Base-by-base conservation (phyloP, 1,140 invertebrate species). In the Mamestra configurata region DNA sequence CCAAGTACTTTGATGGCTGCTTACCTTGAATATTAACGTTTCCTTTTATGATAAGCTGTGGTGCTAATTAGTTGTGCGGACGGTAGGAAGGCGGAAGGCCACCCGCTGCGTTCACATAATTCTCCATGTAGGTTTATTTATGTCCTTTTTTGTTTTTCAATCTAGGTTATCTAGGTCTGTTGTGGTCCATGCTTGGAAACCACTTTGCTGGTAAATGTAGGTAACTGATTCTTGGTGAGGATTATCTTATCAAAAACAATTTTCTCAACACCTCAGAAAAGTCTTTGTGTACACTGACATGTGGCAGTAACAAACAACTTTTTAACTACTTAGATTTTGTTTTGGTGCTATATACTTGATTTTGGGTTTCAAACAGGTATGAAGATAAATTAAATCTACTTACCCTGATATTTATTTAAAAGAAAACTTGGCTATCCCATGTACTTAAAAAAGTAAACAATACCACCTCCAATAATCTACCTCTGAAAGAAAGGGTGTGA, bases 41-140 rank as follows among this genome's bases (percentile, higher is more conserved):
- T 88, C 92, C 91, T 90, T 93, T 85, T 91, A 88, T 81, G 92
- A 91, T 93, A 90, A 92, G 79, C 86, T 77, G 84, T 82, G 82
- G 84, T 82, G 82, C 81, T 92, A 93, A 93, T 91, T 92, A 87
- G 83, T 85, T 80, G 86, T 79, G 84, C 87, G 81, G 79, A 81
- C 81, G 79, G 61, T 73, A 79, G 84, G 87, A 87, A 91, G 80
- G 79, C 85, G 88, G 90, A 94, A 94, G 92, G 92, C 88, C 90
- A 88, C 85, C 84, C 79, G 83, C 66, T 37, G 46, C 43, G 72
- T 20, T 79, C 68, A 55, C 79, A 61, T 35, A 55, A 70, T 59
- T 77, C 66, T 53, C 73, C 77, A 70, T 79, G 8, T 57, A 66
- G 15, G 70, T 64, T 79, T 81, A 59, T 78, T 75, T 82, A 57